phyloP scores from a whole-genome alignment of 1,140 invertebrate genomes.

The Eumeta japonica region DNA sequence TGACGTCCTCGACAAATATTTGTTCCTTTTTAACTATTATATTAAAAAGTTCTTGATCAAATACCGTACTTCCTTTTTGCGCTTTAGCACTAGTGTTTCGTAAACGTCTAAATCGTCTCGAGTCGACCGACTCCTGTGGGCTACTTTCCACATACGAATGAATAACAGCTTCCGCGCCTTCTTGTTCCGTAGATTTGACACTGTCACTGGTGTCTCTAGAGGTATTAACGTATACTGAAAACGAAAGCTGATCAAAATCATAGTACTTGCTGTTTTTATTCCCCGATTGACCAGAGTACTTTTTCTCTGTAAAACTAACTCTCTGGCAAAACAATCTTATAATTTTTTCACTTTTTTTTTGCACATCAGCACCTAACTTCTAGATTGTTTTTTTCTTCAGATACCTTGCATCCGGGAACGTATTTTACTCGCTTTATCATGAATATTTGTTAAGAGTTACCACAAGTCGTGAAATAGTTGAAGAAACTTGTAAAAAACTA shows the following conservation, averaged over 20 bases:
- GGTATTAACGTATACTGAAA: background rate
- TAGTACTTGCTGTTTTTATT: slow-evolving; percentile 1
- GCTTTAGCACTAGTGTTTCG: too few species aligned
- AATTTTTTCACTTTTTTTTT: slow-evolving; percentile 5
- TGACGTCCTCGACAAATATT: background rate
- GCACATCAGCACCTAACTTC: background rate
- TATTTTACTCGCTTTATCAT: slow-evolving; percentile 2
- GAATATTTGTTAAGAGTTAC: slow-evolving; percentile 2
- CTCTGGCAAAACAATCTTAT: slow-evolving; percentile 3
- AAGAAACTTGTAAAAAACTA: background rate
- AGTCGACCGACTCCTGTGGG: too few species aligned
- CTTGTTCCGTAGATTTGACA: slow-evolving; percentile 1
- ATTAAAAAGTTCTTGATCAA: background rate
- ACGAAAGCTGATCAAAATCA: background rate
- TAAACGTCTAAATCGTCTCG: too few species aligned
- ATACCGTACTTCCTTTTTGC: too few species aligned
- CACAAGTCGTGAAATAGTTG: slow-evolving; percentile 4
- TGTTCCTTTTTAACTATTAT: background rate
- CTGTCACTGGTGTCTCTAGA: background rate
- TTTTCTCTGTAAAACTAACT: slow-evolving; percentile 1
- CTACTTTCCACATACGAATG: too few species aligned
- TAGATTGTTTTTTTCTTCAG: slow-evolving; percentile 1
- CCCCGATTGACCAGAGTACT: background rate
- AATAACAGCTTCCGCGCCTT: too few species aligned
- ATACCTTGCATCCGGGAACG: slow-evolving; percentile 3